These are phyloP conservation scores for Bombyx mandarina DNA, from an alignment of 1,140 invertebrate species.

Conservation along the genomic window DNA sequence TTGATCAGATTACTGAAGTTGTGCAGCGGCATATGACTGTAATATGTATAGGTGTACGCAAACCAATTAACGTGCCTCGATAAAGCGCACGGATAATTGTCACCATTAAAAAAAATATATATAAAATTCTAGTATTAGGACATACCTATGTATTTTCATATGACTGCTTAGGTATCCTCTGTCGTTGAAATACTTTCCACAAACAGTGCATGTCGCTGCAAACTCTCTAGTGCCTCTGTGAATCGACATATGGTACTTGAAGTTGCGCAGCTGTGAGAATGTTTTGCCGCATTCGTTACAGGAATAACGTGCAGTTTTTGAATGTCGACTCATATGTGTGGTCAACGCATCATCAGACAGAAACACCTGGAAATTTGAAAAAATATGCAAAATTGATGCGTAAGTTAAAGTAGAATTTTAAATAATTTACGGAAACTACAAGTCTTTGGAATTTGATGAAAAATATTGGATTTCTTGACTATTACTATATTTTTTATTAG, in stretches of 20 bases:
- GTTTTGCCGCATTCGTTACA: slow-evolving; percentile 84
- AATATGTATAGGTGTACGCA: no score
- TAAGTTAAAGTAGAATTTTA: no score
- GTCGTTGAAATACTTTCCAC: slow-evolving; percentile 84
- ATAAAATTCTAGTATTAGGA: background rate
- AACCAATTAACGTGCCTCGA: no score
- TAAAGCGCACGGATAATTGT: no score
- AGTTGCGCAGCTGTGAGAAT: slow-evolving; percentile 84
- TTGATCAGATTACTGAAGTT: no score
- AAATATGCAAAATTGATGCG: background rate
- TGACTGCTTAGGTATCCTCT: slow-evolving; percentile 83
- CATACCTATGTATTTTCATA: slow-evolving; percentile 82
- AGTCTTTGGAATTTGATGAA: background rate
- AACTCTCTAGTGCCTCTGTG: slow-evolving; percentile 84
- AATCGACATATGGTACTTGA: slow-evolving; percentile 82
- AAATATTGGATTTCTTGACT: background rate
- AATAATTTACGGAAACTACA: no score
- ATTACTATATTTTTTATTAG: background rate
- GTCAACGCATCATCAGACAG: slow-evolving; percentile 20
- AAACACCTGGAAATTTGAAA: slow-evolving; percentile 26
- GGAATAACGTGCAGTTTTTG: slow-evolving; percentile 72
- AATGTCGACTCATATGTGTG: slow-evolving; percentile 27
- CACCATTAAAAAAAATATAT: no score
- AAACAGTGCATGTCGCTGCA: slow-evolving; percentile 81
- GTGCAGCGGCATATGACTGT: no score